Percentiles rank a stretch among this genome's conserved stretches.
These are phyloP conservation scores for Zeus faber DNA, from an alignment of 2,113 vertebrate species.

Conservation along the genomic window DNA sequence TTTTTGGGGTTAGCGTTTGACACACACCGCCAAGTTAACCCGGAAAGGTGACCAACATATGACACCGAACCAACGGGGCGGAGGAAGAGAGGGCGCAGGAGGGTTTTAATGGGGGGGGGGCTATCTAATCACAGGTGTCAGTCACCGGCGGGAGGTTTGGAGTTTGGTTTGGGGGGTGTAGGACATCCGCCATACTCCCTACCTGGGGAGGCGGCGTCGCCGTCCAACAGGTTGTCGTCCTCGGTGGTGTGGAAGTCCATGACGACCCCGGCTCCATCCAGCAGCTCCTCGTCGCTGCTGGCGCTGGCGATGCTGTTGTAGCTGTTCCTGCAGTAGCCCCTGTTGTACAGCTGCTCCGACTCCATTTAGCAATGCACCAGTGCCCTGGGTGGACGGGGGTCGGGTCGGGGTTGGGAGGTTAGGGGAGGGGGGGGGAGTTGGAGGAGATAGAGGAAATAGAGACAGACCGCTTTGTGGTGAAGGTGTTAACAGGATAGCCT, in stretches of 20 bases:
- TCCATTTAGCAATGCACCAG: conserved; percentile 91
- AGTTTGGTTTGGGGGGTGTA: neutral
- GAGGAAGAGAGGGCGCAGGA: no score
- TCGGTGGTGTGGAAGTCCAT: conserved; percentile 99
- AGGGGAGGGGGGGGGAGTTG: neutral
- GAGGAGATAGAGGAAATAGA: neutral
- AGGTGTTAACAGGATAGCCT: conserved; percentile 9
- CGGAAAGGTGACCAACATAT: no score
- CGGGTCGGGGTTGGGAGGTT: neutral
- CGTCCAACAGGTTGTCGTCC: conserved; percentile 96
- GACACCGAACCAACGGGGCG: no score
- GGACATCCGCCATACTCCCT: conserved; percentile 20
- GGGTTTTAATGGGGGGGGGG: no score
- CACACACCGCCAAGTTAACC: no score
- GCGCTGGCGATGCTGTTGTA: conserved; percentile 95
- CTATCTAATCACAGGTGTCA: neutral
- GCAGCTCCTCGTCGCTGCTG: conserved; percentile 97
- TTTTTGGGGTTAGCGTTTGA: no score
- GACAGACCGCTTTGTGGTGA: conserved; percentile 29
- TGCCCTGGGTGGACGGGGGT: conserved; percentile 67
- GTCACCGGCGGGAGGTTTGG: neutral
- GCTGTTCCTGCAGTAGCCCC: conserved; percentile 86
- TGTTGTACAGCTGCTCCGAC: conserved; percentile 98
- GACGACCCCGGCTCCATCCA: conserved; percentile 92
- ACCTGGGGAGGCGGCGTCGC: conserved; percentile 91